Percentiles rank a stretch among this genome's conserved stretches.
These are phyloP conservation scores for Micrastur ruficollis DNA, from an alignment of 2,797 vertebrate genomes.

Conservation along the genomic window DNA sequence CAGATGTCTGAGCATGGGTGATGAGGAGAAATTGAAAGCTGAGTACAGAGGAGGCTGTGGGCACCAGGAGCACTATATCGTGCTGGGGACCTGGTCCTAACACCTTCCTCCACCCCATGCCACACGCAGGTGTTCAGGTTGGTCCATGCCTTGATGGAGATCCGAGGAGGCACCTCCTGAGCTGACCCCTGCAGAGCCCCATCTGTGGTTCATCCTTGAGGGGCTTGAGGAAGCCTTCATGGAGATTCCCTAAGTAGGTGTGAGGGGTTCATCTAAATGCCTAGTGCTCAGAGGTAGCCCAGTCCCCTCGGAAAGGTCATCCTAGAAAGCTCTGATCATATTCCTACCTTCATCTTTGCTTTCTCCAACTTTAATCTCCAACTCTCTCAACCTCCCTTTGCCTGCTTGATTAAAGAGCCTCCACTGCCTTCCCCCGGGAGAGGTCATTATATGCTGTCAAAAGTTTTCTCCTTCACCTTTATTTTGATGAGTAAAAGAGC, in stretches of 20 bases:
- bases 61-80: not conserved
- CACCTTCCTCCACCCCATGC: not conserved
- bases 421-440: not conserved
- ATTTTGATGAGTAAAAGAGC: not conserved
- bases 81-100: not conserved
- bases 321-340: not conserved
- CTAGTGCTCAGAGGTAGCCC: rapidly evolving
- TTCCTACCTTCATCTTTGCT: not conserved
- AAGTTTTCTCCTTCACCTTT: not conserved
- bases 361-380: not conserved
- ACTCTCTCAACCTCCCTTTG: not conserved
- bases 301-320: rapidly evolving
- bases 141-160: not conserved
- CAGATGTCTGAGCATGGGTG: rapidly evolving
- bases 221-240: not conserved
- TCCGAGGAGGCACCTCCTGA: not conserved
- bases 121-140: rapidly evolving
- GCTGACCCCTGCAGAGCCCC: not conserved
- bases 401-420: not conserved
- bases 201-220: not conserved
- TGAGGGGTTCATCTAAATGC: not conserved
- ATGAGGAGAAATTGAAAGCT: not conserved
- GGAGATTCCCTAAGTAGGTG: not conserved
- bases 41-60: rapidly evolving
- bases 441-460: not conserved